These are phyloP conservation scores for Aurelia sp. DNA, from an alignment of 30 jellyfish, hydroid and myxozoan genomes.

Conservation along the genomic window DNA sequence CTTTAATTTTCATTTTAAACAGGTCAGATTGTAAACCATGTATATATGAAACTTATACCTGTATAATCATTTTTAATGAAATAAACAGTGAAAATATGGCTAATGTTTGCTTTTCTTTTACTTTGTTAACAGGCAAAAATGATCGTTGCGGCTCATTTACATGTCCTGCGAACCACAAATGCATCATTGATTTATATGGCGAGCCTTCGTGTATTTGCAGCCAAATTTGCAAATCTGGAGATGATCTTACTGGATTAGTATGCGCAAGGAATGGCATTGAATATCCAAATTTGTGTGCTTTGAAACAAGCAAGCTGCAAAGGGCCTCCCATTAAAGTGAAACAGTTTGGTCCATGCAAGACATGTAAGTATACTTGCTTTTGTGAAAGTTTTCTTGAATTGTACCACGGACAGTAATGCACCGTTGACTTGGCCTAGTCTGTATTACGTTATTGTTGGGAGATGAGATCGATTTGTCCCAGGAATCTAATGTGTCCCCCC, in stretches of 20 bases:
- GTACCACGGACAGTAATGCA: too few relatives aligned
- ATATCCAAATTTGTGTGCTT: slow-evolving; percentile 67
- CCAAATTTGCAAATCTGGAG: slow-evolving; percentile 53
- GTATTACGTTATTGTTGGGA: too few relatives aligned
- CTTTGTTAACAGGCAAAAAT: slow-evolving; percentile 18
- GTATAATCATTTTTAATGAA: too few relatives aligned
- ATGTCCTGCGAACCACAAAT: slow-evolving; percentile 46
- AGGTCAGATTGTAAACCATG: too few relatives aligned
- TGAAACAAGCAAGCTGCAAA: slow-evolving; percentile 59
- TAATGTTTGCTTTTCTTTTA: background rate
- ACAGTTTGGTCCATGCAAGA: slow-evolving; percentile 68
- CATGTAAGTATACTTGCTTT: slow-evolving; percentile 34
- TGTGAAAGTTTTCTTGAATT: background rate
- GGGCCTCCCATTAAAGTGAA: slow-evolving; percentile 49
- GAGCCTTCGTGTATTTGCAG: slow-evolving; percentile 72
- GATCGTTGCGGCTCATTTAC: slow-evolving; percentile 74
- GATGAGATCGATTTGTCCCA: too few relatives aligned
- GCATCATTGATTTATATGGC: slow-evolving; percentile 62
- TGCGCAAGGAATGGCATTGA: slow-evolving; percentile 84
- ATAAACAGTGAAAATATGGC: too few relatives aligned
- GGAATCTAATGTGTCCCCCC: too few relatives aligned
- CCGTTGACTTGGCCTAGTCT: too few relatives aligned
- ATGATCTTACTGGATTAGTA: slow-evolving; percentile 55
- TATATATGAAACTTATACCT: too few relatives aligned
- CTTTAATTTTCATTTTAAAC: too few relatives aligned